phyloP scores from a whole-genome alignment of 1,140 invertebrate species.

The Tachypleus tridentatus region DNA sequence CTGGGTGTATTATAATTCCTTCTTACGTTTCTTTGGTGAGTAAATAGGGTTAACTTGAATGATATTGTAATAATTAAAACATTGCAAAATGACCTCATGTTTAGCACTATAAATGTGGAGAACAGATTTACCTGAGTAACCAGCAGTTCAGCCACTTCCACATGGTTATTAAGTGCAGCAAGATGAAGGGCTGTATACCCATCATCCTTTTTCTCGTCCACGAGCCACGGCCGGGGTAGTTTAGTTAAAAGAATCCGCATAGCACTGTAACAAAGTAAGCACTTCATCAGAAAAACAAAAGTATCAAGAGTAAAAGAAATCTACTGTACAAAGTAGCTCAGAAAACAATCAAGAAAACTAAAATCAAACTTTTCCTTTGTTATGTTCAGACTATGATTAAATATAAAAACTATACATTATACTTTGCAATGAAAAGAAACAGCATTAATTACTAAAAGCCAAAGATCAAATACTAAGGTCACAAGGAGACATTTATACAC shows the following conservation, averaged over 20 bases:
- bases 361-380: too few species aligned
- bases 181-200: constrained; percentile 93
- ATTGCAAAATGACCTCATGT: constrained; percentile 1
- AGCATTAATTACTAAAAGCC: too few species aligned
- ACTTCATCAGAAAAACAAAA: constrained; percentile 6
- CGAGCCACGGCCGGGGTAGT: constrained; percentile 87
- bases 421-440: too few species aligned
- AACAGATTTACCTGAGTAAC: constrained; percentile 31
- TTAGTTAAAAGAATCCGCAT: constrained; percentile 87
- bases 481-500: too few species aligned
- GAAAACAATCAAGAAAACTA: too few species aligned
- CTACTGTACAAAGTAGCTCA: background rate
- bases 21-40: background rate
- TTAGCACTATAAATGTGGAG: background rate
- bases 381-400: too few species aligned
- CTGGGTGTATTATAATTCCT: too few species aligned
- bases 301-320: constrained; percentile 8
- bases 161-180: constrained; percentile 92
- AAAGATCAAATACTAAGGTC: too few species aligned
- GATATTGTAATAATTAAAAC: background rate
- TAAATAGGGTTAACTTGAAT: background rate
- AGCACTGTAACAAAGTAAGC: constrained; percentile 53
- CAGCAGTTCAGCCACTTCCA: constrained; percentile 87
- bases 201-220: constrained; percentile 96
- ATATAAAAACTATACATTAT: too few species aligned